Percentiles rank a stretch among this genome's conserved stretches.
Evolutionary conservation across 1,140 invertebrate species (phyloP).

Genomic region (Neotoxoptera formosana): DNA sequence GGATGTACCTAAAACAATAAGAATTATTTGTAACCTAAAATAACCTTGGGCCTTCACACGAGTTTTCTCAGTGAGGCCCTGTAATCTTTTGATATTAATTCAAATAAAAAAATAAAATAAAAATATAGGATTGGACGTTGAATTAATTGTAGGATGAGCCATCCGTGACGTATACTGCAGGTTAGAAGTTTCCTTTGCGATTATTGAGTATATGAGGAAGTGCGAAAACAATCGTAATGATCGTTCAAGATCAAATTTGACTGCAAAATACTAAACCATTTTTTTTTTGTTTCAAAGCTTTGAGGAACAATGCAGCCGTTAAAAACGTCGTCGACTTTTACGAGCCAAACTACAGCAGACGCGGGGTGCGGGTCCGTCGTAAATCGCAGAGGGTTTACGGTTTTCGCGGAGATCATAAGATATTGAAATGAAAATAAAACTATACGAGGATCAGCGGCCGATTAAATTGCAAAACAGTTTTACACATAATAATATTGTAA

Average conservation of each 20-base stretch:
- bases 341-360: neutral
- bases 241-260: neutral
- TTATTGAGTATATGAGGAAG: neutral
- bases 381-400: neutral
- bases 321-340: neutral
- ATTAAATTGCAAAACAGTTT: neutral
- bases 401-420: neutral
- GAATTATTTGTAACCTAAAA: too few species aligned
- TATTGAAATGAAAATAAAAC: slow-evolving; percentile 4
- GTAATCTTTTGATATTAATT: too few species aligned
- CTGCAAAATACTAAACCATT: neutral
- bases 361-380: neutral
- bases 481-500: neutral
- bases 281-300: neutral
- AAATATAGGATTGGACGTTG: too few species aligned
- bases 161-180: neutral
- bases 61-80: too few species aligned
- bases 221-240: neutral
- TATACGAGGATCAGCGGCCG: neutral
- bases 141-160: neutral
- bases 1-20: too few species aligned
- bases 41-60: too few species aligned
- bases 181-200: neutral
- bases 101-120: too few species aligned
- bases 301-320: neutral